phyloP scores from a whole-genome alignment of 2,113 vertebrate species.

The Stegastes partitus region DNA sequence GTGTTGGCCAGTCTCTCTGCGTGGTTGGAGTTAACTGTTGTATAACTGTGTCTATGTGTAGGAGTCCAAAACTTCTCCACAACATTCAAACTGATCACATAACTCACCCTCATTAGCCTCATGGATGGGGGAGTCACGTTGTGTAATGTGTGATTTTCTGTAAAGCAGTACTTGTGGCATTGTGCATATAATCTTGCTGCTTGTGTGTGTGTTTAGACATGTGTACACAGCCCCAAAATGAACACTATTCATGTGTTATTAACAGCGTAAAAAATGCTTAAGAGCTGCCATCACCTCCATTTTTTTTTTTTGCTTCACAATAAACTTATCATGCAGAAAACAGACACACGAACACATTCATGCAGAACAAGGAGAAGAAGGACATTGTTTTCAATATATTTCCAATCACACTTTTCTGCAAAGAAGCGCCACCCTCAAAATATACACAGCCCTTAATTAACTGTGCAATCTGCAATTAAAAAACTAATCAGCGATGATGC shows the following conservation, averaged over 20 bases:
- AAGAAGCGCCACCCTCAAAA: not conserved
- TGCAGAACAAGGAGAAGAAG: not conserved
- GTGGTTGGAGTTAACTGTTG: slow-evolving; percentile 43
- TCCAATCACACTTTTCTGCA: not conserved
- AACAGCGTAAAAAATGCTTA: slow-evolving; percentile 13
- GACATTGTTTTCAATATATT: not conserved
- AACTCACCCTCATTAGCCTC: slow-evolving; percentile 56
- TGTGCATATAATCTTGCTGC: not conserved
- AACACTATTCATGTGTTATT: not conserved
- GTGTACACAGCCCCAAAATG: not conserved
- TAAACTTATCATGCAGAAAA: not conserved
- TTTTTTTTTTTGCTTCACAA: slow-evolving; percentile 9
- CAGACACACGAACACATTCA: slow-evolving; percentile 17
- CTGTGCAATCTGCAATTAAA: slow-evolving; percentile 9
- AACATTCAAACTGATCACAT: slow-evolving; percentile 43
- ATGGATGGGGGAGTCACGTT: slow-evolving; percentile 27
- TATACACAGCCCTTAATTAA: slow-evolving; percentile 9
- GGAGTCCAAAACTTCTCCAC: slow-evolving; percentile 61
- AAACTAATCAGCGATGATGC: too few relatives aligned
- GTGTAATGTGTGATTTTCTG: slow-evolving; percentile 31
- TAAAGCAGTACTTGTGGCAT: not conserved
- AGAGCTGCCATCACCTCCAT: not conserved
- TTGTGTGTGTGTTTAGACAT: not conserved
- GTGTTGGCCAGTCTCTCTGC: slow-evolving; percentile 18
- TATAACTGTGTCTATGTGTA: slow-evolving; percentile 59